Evolutionary conservation across 2,797 vertebrate genomes (phyloP).

Genomic region (Catostomus latipinnis): DNA sequence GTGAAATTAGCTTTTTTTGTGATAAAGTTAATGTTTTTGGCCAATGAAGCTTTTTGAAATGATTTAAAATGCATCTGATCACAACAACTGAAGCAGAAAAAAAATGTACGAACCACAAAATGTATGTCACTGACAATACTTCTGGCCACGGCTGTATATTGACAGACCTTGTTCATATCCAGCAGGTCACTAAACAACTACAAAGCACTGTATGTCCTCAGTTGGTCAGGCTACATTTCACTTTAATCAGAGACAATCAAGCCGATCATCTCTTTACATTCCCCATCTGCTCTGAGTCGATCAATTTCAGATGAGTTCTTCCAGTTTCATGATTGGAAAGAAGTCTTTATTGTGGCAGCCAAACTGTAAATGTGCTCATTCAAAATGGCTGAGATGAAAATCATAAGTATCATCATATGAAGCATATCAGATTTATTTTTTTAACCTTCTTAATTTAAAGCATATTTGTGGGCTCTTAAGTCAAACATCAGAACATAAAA

Average conservation of each 20-base stretch:
- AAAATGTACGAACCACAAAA: no score
- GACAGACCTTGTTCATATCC: neutral
- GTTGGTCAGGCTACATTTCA: neutral
- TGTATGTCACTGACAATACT: no score
- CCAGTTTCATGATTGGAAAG: slow-evolving; percentile 8
- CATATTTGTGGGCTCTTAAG: neutral
- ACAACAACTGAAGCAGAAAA: no score
- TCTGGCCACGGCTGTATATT: no score
- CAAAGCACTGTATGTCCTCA: neutral
- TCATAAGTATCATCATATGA: neutral
- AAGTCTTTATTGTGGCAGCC: neutral
- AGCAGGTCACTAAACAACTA: neutral
- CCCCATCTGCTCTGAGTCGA: neutral
- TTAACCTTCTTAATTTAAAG: neutral
- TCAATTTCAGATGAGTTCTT: slow-evolving; percentile 2
- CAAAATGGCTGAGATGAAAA: slow-evolving; percentile 7
- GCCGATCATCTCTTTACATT: neutral
- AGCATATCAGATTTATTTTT: neutral
- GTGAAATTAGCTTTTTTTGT: no score
- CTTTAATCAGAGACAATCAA: neutral
- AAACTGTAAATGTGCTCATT: neutral
- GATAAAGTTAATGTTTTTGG: no score
- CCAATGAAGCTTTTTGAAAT: no score
- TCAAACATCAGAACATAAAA: slow-evolving; percentile 19
- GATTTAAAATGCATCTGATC: no score